Evolutionary conservation across 2,113 vertebrate genomes (phyloP), one percentile per base, ranked within the genome.

Genomic region (Scopus umbretta): DNA sequence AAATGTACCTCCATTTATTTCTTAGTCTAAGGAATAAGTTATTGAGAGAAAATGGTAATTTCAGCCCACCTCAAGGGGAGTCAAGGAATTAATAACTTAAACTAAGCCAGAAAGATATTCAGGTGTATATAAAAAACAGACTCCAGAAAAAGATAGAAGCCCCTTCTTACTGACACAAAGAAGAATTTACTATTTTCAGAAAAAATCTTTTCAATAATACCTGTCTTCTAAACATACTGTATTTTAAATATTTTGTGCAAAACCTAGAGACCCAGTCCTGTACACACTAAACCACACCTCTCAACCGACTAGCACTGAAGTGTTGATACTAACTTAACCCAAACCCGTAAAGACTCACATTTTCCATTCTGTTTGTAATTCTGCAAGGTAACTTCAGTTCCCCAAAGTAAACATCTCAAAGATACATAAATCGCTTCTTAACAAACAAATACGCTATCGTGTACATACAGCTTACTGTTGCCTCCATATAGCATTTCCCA

Each of bases 351-450:
- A 80, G 49, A 66, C 25, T 62, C 27, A 12, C 16, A 26, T 59
- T 91, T 88, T 27, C 52, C 68, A 26, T 50, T 66, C 47, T 73
- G 38, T 66, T 94, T 76, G 36, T 59, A 82, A 85, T 79, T 93
- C 92, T 78, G 66, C 74, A 73, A 66, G 55, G 58, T 40, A 61
- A 30, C 86, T 75, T 84, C 67, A 76, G 78, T 13, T 86, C 88
- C 92, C 88, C 61, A 76, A 96, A 88, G 86, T 81, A 95, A 97
- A 92, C 81, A 79, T 53, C 83, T 76, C 59, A 45, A 80, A 90
- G 72, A 87, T 62, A 66, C 47, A 89, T 76, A 89, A 91, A 92
- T 78, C 72, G 36, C 34, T 66, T 63, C 71, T n/a, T 53, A 74
- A 70, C 72, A 90, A 61, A 72, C 50, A 84, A 74, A 74, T 13